These are phyloP conservation scores for Sphyrna mokarran DNA, from an alignment of 2,113 vertebrate species.

Conservation along the genomic window DNA sequence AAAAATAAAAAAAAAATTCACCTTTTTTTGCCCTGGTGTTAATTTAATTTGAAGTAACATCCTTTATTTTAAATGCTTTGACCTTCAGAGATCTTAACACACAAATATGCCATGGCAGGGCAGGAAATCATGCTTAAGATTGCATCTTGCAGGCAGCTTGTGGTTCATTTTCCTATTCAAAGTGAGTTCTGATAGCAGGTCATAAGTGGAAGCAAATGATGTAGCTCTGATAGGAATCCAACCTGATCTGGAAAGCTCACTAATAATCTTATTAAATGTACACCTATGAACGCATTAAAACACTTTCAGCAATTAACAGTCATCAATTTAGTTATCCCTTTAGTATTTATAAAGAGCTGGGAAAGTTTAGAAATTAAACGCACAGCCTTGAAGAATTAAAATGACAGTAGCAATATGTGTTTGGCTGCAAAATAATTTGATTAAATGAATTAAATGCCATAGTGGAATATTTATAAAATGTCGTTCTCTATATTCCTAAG, in stretches of 20 bases:
- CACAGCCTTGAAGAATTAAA: neutral
- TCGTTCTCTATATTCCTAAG: neutral
- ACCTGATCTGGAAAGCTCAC: neutral
- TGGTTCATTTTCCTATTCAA: neutral
- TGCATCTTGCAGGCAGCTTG: no score
- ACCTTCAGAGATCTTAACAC: neutral
- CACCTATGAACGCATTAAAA: neutral
- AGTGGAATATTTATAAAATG: neutral
- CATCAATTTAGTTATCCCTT: no score
- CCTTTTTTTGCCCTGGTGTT: neutral
- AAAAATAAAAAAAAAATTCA: neutral
- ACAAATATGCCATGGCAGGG: no score
- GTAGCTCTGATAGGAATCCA: neutral
- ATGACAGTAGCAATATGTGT: neutral
- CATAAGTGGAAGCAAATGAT: neutral
- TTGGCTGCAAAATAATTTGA: neutral
- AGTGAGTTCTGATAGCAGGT: neutral
- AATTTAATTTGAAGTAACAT: neutral
- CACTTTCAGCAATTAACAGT: neutral
- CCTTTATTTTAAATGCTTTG: neutral
- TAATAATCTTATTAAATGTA: neutral
- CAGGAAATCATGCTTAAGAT: no score
- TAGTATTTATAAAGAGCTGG: neutral
- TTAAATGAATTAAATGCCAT: neutral
- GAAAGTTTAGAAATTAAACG: neutral